Conservation (phyloP, 2,888 invertebrate genomes). For the Diachrysia chrysitis region DNA sequence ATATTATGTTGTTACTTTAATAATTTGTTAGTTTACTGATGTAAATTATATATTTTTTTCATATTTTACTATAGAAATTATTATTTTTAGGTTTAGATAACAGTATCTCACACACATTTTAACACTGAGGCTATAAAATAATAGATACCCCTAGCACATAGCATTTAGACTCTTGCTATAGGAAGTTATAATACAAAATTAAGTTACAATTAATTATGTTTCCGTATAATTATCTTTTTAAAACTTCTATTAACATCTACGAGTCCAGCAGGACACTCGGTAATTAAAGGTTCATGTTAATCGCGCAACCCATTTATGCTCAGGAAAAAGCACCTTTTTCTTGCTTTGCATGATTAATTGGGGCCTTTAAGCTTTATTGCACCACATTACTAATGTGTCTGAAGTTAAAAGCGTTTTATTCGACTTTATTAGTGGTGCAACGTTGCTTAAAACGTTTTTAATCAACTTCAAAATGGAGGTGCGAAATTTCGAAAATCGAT, state of each 20-base stretch:
- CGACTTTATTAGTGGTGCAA: background rate
- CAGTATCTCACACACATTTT: too few species aligned
- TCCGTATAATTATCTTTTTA: background rate
- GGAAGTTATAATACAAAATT: too few species aligned
- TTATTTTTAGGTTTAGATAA: background rate
- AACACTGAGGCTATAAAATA: too few species aligned
- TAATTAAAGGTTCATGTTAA: constrained; percentile 32
- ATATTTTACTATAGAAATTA: background rate
- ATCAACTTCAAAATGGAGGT: too few species aligned
- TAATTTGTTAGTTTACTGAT: background rate
- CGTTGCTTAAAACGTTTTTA: background rate
- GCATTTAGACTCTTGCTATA: too few species aligned
- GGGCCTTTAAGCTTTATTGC: constrained; percentile 2
- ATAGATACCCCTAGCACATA: too few species aligned
- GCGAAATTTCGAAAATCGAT: too few species aligned
- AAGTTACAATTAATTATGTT: too few species aligned
- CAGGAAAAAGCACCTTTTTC: constrained; percentile 10
- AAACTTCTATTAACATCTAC: background rate
- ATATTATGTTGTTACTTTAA: background rate
- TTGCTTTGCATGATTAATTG: constrained; percentile 20
- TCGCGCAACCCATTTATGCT: constrained; percentile 12
- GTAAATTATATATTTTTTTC: background rate
- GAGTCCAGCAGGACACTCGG: background rate
- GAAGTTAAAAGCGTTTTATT: constrained; percentile 4
- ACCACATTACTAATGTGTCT: constrained; percentile 1